Conservation (phyloP, 2,888 invertebrate genomes). For the Acanthosepion lycidas region DNA sequence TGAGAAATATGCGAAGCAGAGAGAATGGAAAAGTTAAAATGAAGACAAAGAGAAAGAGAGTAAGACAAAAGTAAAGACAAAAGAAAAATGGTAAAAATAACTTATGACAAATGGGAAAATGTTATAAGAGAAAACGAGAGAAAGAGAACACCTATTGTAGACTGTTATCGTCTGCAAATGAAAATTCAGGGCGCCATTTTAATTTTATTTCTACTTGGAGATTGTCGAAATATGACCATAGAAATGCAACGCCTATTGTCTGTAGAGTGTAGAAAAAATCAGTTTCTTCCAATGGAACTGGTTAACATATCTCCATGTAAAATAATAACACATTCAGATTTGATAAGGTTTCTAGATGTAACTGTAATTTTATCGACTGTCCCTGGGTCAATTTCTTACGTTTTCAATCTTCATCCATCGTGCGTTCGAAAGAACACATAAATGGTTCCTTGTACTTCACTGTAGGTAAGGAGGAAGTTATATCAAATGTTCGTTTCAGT, state of each 20-base stretch:
- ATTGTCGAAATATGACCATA: too few species aligned
- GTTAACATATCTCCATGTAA: too few species aligned
- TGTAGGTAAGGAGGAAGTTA: too few species aligned
- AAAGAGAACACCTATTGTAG: neutral
- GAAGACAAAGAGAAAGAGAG: too few species aligned
- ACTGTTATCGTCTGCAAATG: too few species aligned
- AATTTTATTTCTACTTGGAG: neutral
- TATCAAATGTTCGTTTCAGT: too few species aligned
- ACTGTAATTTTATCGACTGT: neutral
- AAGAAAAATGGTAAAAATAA: neutral
- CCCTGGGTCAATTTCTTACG: neutral
- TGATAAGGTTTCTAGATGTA: too few species aligned
- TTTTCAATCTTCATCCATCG: accelerated
- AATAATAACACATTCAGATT: too few species aligned
- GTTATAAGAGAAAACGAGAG: neutral
- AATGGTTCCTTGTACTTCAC: too few species aligned
- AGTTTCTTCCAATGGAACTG: too few species aligned
- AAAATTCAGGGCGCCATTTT: neutral
- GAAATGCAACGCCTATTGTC: too few species aligned
- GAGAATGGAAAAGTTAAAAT: neutral
- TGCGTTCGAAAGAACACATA: neutral
- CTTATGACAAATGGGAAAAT: neutral
- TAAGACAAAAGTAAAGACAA: neutral
- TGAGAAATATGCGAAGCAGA: neutral
- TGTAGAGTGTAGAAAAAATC: too few species aligned